Conservation (phyloP, 2,797 vertebrate genomes). For the Loriculus beryllinus region DNA sequence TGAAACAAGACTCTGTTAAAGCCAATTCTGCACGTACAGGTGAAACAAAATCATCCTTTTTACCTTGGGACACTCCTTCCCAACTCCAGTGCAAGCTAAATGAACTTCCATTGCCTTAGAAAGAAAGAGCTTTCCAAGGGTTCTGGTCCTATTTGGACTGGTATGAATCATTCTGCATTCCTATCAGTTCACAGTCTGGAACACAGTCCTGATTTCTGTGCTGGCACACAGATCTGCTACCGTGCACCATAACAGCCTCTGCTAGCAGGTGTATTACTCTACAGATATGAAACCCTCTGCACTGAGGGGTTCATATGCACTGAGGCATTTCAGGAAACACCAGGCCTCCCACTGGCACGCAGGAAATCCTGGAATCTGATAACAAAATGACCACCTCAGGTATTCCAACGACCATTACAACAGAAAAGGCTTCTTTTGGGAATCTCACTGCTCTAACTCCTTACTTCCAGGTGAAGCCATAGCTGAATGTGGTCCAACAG, state of each 20-base stretch:
- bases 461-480: conserved; percentile 71
- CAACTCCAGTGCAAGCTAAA: not conserved
- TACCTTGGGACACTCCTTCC: not conserved
- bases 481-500: conserved; percentile 73
- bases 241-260: not conserved
- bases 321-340: conserved; percentile 41
- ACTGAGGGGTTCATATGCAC: too few relatives aligned
- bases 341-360: conserved; percentile 1
- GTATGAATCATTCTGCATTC: not conserved
- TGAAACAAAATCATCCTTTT: not conserved
- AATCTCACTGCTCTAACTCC: not conserved
- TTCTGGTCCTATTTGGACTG: not conserved
- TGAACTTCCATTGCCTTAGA: not conserved
- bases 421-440: not conserved
- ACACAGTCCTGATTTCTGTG: not conserved
- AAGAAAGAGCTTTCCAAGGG: not conserved
- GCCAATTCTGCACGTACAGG: rapidly evolving
- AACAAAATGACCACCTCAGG: not conserved
- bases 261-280: not conserved
- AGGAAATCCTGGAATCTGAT: not conserved
- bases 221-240: not conserved
- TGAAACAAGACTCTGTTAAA: not conserved
- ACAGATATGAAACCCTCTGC: not conserved
- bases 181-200: not conserved
- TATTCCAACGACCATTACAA: not conserved